Evolutionary conservation across 2,888 invertebrate genomes (phyloP).

Genomic region (Tuberolachnus salignus): DNA sequence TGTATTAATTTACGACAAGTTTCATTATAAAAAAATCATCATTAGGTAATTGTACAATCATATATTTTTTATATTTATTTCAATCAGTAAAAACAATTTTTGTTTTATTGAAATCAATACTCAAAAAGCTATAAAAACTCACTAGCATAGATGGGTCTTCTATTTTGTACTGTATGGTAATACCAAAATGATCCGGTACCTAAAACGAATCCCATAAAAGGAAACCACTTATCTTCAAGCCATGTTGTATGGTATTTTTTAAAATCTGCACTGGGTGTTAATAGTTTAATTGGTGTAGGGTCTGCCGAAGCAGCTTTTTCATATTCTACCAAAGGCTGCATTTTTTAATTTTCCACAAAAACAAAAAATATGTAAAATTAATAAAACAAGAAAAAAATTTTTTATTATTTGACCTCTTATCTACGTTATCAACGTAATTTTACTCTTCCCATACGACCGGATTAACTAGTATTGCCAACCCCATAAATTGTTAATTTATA

Average conservation of each 20-base stretch:
- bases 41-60: no score
- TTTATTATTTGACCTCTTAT: slow-evolving; percentile 23
- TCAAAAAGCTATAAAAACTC: not conserved
- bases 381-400: no score
- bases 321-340: slow-evolving; percentile 48
- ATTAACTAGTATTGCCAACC: not conserved
- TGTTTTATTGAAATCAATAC: not conserved
- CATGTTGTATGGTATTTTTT: slow-evolving; percentile 29
- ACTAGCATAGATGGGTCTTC: slow-evolving; percentile 34
- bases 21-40: no score
- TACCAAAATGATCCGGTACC: slow-evolving; percentile 18
- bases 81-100: no score
- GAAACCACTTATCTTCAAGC: slow-evolving; percentile 50
- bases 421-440: slow-evolving; percentile 4
- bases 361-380: no score
- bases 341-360: not conserved
- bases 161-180: not conserved
- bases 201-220: slow-evolving; percentile 38
- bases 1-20: no score
- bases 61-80: no score
- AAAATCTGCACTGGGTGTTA: slow-evolving; percentile 33
- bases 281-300: slow-evolving; percentile 31
- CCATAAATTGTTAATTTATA: not conserved
- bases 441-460: not conserved
- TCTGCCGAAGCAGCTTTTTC: slow-evolving; percentile 16